Evolutionary conservation across 2,113 vertebrate species (phyloP).

Genomic region (Thamnaconus septentrionalis): DNA sequence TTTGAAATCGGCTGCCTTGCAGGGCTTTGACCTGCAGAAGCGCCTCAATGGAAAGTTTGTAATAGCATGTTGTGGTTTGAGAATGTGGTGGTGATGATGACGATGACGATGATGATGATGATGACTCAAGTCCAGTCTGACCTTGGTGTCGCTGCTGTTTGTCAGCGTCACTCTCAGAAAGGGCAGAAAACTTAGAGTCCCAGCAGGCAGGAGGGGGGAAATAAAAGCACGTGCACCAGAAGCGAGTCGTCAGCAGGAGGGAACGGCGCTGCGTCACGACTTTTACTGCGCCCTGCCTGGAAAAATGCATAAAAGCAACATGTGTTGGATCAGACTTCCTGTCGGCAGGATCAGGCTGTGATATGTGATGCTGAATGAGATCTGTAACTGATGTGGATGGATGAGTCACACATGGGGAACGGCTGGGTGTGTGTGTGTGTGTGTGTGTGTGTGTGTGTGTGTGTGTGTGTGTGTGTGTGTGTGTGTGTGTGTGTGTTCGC

Average conservation of each 20-base stretch:
- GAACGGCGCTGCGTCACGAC: background rate
- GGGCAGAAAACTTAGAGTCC: conserved; percentile 1
- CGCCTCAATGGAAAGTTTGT: no score
- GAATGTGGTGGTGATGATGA: no score
- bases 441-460: no score
- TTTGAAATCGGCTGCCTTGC: no score
- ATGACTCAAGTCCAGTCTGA: no score
- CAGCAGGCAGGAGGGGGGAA: background rate
- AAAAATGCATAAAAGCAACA: background rate
- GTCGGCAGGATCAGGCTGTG: conserved; percentile 1
- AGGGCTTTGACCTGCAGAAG: no score
- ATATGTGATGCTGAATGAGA: conserved; percentile 38
- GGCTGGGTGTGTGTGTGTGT: conserved; percentile 13
- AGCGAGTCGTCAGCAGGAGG: background rate
- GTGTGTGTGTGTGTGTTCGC: background rate
- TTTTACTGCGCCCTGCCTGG: no score
- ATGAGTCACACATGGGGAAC: conserved; percentile 57
- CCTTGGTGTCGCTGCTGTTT: no score
- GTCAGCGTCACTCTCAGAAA: background rate
- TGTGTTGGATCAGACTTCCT: background rate
- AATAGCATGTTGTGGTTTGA: no score
- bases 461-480: background rate
- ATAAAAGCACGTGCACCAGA: background rate
- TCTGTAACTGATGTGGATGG: conserved; percentile 48
- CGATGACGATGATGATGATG: no score